These are phyloP conservation scores for Lagria hirta DNA, from an alignment of 2,888 invertebrate genomes.

Conservation along the genomic window DNA sequence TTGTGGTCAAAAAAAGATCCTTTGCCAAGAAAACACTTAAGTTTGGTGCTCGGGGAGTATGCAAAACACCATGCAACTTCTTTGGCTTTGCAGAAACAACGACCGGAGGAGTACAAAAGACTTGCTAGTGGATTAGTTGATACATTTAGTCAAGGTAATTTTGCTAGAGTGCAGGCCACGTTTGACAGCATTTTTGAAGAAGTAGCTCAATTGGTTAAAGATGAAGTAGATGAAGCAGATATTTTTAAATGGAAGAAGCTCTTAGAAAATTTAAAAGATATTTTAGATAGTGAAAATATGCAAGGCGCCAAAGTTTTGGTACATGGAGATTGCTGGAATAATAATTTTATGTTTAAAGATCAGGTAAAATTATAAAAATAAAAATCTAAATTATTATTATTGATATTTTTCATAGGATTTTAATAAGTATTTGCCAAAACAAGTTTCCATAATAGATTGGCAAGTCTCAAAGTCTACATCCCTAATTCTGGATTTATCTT, in stretches of 20 bases:
- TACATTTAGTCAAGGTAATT: background rate
- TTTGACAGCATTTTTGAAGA: background rate
- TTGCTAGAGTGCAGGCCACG: background rate
- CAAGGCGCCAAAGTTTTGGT: slow-evolving; percentile 2
- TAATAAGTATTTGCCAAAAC: background rate
- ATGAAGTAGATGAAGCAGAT: slow-evolving; percentile 3
- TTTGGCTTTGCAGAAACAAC: slow-evolving; percentile 24
- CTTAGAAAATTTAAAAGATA: slow-evolving; percentile 4
- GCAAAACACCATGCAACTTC: slow-evolving; percentile 23
- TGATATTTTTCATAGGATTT: too few relatives aligned
- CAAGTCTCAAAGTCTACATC: slow-evolving; percentile 12
- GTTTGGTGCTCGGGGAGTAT: slow-evolving; percentile 31
- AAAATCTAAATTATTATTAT: too few relatives aligned
- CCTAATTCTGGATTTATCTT: slow-evolving; percentile 35
- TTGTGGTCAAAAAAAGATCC: slow-evolving; percentile 32
- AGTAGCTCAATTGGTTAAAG: background rate
- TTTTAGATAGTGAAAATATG: slow-evolving; percentile 1
- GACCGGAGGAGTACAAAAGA: slow-evolving; percentile 10
- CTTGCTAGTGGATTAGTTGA: background rate
- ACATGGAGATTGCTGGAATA: slow-evolving; percentile 27
- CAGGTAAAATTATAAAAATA: slow-evolving; percentile 15
- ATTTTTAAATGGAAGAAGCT: too few relatives aligned
- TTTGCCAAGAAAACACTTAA: slow-evolving; percentile 39
- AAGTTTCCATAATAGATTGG: slow-evolving; percentile 18
- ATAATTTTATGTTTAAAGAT: slow-evolving; percentile 25